phyloP scores from a whole-genome alignment of 2,888 invertebrate genomes.

The Frankliniella intonsa region DNA sequence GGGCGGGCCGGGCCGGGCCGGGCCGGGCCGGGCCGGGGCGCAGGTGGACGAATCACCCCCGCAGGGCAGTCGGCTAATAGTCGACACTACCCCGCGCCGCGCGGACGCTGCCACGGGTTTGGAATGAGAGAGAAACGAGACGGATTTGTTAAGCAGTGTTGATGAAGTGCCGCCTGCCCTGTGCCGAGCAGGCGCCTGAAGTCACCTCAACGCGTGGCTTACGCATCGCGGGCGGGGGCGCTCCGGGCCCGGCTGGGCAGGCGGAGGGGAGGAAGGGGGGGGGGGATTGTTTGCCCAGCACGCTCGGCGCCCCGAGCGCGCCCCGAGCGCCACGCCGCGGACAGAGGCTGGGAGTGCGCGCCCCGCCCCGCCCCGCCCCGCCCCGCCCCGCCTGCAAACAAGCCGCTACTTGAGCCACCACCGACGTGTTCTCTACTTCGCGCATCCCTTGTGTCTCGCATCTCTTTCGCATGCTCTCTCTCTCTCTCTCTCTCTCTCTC shows the following conservation, averaged over 20 bases:
- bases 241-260: no score
- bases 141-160: no score
- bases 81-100: no score
- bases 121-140: no score
- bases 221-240: no score
- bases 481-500: constrained; percentile 27
- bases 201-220: no score
- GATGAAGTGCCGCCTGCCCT: no score
- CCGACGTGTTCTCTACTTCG: not conserved
- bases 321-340: constrained; percentile 42
- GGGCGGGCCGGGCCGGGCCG: not conserved
- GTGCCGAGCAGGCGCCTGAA: no score
- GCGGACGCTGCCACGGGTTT: no score
- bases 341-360: constrained; percentile 45
- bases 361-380: constrained; percentile 33
- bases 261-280: constrained; percentile 31
- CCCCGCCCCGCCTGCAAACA: not conserved
- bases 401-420: constrained; percentile 5
- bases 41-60: no score
- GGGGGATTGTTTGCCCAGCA: constrained; percentile 25
- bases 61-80: no score
- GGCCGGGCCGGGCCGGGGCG: no score
- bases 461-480: not conserved
- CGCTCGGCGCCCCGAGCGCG: not conserved
- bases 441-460: not conserved